Percentiles rank a stretch among this genome's conserved stretches.
These are phyloP conservation scores for Melikaiella ostensackeni DNA, from an alignment of 2,888 invertebrate species.

Conservation along the genomic window DNA sequence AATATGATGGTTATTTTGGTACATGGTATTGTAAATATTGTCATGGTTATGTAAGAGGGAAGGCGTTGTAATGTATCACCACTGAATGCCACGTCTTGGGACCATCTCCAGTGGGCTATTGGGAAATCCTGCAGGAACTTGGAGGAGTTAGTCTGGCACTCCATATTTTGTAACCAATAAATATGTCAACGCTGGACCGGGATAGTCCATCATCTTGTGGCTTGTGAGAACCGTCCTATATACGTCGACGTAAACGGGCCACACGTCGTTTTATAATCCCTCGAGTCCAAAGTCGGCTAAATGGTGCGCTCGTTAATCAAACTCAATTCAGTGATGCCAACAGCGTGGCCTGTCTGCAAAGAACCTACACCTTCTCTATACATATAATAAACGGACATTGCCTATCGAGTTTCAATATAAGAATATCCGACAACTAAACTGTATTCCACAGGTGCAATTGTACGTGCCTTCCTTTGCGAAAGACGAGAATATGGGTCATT, in stretches of 20 bases:
- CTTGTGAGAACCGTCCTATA: conserved; percentile 46
- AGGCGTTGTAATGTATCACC: background rate
- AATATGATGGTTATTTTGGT: no score
- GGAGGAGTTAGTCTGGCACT: conserved; percentile 50
- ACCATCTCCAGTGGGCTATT: conserved; percentile 42
- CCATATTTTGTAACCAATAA: conserved; percentile 59
- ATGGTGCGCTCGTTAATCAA: conserved; percentile 63
- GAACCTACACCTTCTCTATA: conserved; percentile 32
- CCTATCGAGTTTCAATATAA: conserved; percentile 7
- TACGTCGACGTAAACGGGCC: conserved; percentile 40
- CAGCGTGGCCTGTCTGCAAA: conserved; percentile 49
- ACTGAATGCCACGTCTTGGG: background rate
- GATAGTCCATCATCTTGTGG: conserved; percentile 59
- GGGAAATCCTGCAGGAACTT: conserved; percentile 55
- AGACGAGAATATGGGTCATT: background rate
- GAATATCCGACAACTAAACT: background rate
- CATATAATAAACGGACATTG: conserved; percentile 1
- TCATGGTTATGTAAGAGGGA: background rate
- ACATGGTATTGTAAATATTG: no score
- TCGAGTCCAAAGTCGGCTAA: conserved; percentile 60
- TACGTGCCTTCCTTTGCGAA: background rate
- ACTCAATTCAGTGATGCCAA: conserved; percentile 58
- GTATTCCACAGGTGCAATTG: conserved; percentile 1
- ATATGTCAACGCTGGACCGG: conserved; percentile 58
- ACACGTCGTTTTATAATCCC: conserved; percentile 59